These are phyloP conservation scores for Sminthurinus aureus DNA, from an alignment of 2,888 invertebrate genomes.

Conservation along the genomic window DNA sequence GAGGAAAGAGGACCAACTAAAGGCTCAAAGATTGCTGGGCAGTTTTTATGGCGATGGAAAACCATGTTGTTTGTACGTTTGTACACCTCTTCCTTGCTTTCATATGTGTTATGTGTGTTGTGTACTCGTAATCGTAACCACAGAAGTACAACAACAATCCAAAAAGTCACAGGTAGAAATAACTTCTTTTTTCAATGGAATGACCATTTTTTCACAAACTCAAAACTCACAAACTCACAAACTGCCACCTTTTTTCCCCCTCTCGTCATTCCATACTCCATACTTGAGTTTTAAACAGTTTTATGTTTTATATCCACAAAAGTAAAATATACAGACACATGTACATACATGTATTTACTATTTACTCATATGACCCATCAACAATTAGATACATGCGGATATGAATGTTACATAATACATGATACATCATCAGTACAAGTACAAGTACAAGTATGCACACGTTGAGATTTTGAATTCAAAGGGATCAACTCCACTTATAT, in stretches of 20 bases:
- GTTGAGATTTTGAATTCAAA: not conserved
- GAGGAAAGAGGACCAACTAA: too few species aligned
- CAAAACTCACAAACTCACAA: too few species aligned
- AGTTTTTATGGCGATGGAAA: slow-evolving; percentile 43
- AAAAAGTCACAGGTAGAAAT: slow-evolving; percentile 36
- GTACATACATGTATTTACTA: not conserved
- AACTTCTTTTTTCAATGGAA: slow-evolving; percentile 31
- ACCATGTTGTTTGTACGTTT: slow-evolving; percentile 41
- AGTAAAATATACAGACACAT: not conserved
- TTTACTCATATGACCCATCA: not conserved
- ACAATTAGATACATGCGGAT: not conserved
- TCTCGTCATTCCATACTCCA: not conserved
- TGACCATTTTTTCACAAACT: slow-evolving; percentile 41
- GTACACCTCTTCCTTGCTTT: slow-evolving; percentile 39
- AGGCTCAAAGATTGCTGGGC: slow-evolving; percentile 40
- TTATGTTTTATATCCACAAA: not conserved
- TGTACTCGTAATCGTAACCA: slow-evolving; percentile 31
- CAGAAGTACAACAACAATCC: slow-evolving; percentile 41
- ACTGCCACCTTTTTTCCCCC: slow-evolving; percentile 25
- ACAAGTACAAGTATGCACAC: not conserved
- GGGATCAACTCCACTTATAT: not conserved
- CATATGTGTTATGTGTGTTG: too few species aligned
- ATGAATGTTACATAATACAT: not conserved
- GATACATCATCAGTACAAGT: not conserved
- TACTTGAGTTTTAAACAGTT: too few species aligned